Evolutionary conservation across 1,140 invertebrate genomes (phyloP).

Genomic region (Neotoxoptera formosana): DNA sequence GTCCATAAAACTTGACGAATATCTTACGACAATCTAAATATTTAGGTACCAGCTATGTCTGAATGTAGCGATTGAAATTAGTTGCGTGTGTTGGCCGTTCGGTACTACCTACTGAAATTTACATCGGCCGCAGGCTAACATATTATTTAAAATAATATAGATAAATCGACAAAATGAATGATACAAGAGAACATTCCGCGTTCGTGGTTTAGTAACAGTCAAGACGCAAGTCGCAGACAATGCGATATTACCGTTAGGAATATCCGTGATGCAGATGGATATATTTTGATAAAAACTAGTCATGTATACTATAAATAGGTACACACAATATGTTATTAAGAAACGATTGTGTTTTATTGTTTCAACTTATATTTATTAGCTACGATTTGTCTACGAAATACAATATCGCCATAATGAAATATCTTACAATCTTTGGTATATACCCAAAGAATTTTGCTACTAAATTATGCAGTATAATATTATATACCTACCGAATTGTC

Average conservation of each 20-base stretch:
- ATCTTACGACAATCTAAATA: conserved; percentile 12
- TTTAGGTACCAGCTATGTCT: neutral
- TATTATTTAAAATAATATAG: neutral
- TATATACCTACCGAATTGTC: neutral
- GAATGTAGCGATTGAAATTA: neutral
- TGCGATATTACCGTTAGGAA: neutral
- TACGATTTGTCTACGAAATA: neutral
- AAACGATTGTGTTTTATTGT: neutral
- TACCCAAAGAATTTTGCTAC: neutral
- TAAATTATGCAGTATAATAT: neutral
- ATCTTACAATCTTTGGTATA: neutral
- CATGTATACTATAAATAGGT: neutral
- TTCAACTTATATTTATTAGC: neutral
- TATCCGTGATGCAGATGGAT: neutral
- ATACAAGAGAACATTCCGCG: neutral
- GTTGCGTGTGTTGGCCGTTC: neutral
- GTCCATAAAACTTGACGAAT: conserved; percentile 18
- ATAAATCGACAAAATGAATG: conserved; percentile 15
- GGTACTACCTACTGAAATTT: neutral
- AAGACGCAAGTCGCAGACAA: neutral
- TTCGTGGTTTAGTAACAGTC: neutral
- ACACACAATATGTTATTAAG: neutral
- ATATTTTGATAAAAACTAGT: neutral
- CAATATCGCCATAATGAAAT: neutral
- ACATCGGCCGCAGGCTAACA: neutral